Percentiles rank a stretch among this genome's conserved stretches.
phyloP scores from a whole-genome alignment of 2,888 invertebrate species.

The Pammene aurita region DNA sequence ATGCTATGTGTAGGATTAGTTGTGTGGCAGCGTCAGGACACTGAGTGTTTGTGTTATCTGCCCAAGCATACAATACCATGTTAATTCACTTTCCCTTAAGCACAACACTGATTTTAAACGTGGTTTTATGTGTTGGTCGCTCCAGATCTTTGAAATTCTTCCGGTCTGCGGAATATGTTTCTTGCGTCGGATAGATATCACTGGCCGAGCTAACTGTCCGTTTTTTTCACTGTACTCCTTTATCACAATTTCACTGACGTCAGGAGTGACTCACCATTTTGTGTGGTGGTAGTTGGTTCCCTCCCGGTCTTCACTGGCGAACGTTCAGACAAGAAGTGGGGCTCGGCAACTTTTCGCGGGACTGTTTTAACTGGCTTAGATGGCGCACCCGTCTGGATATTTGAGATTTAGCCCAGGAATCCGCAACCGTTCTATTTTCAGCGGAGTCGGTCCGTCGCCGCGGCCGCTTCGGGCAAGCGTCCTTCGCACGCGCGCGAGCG shows the following conservation, averaged over 20 bases:
- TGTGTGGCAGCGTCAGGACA: constrained; percentile 56
- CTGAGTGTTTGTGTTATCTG: constrained; percentile 57
- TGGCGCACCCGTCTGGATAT: constrained; percentile 87
- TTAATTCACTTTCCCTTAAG: constrained; percentile 63
- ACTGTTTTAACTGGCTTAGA: constrained; percentile 89
- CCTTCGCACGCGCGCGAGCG: constrained; percentile 58
- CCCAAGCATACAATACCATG: constrained; percentile 61
- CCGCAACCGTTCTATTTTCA: constrained; percentile 82
- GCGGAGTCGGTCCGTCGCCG: constrained; percentile 68
- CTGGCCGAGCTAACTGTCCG: constrained; percentile 68
- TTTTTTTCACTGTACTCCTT: constrained; percentile 73
- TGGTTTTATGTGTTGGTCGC: constrained; percentile 49
- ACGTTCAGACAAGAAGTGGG: constrained; percentile 91
- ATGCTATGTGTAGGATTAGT: constrained; percentile 61
- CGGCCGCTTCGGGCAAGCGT: constrained; percentile 59
- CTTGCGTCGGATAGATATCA: constrained; percentile 62
- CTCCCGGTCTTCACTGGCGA: constrained; percentile 88
- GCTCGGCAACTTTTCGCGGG: constrained; percentile 85
- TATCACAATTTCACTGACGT: constrained; percentile 77
- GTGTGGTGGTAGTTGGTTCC: constrained; percentile 85
- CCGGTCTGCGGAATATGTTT: constrained; percentile 74
- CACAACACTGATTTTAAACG: constrained; percentile 68
- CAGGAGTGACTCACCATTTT: constrained; percentile 85
- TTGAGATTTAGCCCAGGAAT: constrained; percentile 85
- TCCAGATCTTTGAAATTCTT: constrained; percentile 62